These are phyloP conservation scores for Sardinella longiceps DNA, from an alignment of 2,797 vertebrate genomes.

Conservation along the genomic window DNA sequence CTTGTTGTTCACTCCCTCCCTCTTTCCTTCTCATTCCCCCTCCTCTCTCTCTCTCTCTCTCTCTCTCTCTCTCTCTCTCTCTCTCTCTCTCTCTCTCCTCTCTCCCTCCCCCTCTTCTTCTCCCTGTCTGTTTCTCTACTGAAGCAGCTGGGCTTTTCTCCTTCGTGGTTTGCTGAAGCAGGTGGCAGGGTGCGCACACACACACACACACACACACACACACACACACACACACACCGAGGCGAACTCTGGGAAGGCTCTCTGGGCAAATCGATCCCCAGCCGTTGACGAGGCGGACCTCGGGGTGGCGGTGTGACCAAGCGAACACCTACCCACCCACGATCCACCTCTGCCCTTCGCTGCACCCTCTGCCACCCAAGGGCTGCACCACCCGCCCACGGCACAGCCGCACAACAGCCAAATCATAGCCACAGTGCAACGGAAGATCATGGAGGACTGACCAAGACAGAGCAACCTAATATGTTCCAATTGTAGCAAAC, in stretches of 20 bases:
- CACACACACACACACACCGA: conserved; percentile 14
- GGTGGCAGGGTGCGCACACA: conserved; percentile 76
- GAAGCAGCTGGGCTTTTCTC: conserved; percentile 72
- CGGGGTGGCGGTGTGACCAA: conserved; percentile 54
- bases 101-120: conserved; percentile 26
- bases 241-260: conserved; percentile 52
- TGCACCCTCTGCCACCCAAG: not conserved
- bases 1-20: conserved; percentile 21
- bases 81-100: not conserved
- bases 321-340: conserved; percentile 28
- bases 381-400: not conserved
- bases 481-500: too few species aligned
- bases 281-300: conserved; percentile 48
- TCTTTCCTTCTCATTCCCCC: conserved; percentile 44
- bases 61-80: not conserved
- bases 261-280: conserved; percentile 61
- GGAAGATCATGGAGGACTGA: too few species aligned
- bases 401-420: not conserved
- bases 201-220: conserved; percentile 26
- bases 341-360: not conserved
- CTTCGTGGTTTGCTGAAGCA: conserved; percentile 66
- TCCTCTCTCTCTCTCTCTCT: not conserved
- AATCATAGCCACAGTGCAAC: not conserved
- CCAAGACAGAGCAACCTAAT: too few species aligned
- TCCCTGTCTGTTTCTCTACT: conserved; percentile 56